Conservation (phyloP, 2,888 invertebrate genomes). For the Drosophila leonis region DNA sequence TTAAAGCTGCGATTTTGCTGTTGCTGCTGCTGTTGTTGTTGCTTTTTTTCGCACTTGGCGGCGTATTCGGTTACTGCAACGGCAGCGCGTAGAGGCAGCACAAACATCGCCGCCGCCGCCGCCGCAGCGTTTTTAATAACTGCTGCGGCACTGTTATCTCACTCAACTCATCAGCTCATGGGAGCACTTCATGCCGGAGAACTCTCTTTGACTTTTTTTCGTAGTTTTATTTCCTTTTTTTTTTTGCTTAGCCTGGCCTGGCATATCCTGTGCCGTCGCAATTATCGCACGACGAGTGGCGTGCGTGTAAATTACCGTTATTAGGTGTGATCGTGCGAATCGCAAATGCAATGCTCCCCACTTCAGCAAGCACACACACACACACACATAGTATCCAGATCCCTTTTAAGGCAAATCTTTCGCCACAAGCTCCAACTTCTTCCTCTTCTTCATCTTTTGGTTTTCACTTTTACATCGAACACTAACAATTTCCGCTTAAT, state of each 20-base stretch:
- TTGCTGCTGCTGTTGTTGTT: conserved; percentile 50
- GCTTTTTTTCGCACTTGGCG: conserved; percentile 80
- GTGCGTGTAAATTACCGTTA: conserved; percentile 84
- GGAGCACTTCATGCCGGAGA: conserved; percentile 5
- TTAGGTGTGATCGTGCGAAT: conserved; percentile 83
- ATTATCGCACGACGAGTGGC: conserved; percentile 79
- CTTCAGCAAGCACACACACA: conserved; percentile 7
- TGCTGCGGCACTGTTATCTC: conserved; percentile 72
- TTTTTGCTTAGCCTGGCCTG: background rate
- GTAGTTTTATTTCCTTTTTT: background rate
- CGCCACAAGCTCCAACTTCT: conserved; percentile 1
- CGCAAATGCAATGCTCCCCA: conserved; percentile 27
- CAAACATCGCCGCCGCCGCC: conserved; percentile 57
- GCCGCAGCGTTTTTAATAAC: conserved; percentile 71
- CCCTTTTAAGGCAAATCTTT: background rate
- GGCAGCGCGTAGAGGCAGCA: conserved; percentile 31
- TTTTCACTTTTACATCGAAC: conserved; percentile 57
- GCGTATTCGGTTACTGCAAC: conserved; percentile 73
- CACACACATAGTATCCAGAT: background rate
- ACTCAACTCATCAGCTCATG: conserved; percentile 72
- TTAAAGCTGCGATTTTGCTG: conserved; percentile 19
- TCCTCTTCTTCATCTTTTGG: conserved; percentile 4
- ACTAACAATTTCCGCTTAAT: conserved; percentile 61
- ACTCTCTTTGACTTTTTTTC: conserved; percentile 5
- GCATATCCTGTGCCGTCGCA: conserved; percentile 69